A percentile compares a stretch with the other conserved stretches of the same genome.
phyloP scores from a whole-genome alignment of 1,140 invertebrate genomes.

The Goniozus legneri region DNA sequence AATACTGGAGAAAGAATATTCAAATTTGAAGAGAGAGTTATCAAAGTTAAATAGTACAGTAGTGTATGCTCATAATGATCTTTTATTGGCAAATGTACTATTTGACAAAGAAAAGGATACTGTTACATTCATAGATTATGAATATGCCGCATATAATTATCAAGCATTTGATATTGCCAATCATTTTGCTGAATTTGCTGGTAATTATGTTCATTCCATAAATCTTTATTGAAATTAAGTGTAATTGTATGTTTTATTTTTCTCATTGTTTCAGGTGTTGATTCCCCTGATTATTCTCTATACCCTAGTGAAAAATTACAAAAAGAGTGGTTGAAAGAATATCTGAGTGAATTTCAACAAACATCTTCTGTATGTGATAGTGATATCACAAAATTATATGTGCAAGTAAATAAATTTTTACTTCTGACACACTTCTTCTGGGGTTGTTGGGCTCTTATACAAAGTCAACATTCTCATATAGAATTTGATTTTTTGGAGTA shows the following conservation, averaged over 20 bases:
- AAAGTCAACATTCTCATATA: conserved; percentile 85
- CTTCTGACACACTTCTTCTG: conserved; percentile 85
- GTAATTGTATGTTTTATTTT: background rate
- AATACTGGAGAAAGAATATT: conserved; percentile 68
- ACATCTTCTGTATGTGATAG: conserved; percentile 51
- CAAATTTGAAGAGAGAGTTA: conserved; percentile 65
- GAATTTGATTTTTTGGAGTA: conserved; percentile 93
- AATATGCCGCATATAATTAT: conserved; percentile 93
- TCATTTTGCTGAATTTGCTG: conserved; percentile 97
- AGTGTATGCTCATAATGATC: conserved; percentile 97
- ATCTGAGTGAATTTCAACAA: conserved; percentile 65
- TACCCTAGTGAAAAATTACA: conserved; percentile 83
- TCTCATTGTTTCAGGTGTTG: conserved; percentile 61
- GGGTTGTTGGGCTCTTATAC: conserved; percentile 90
- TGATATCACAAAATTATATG: conserved; percentile 69
- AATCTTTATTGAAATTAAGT: background rate
- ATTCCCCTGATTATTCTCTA: conserved; percentile 68
- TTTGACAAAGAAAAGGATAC: conserved; percentile 68
- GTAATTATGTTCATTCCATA: conserved; percentile 53
- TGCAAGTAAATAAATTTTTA: conserved; percentile 77
- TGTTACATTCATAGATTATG: conserved; percentile 96
- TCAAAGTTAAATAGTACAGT: conserved; percentile 69
- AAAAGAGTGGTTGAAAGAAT: conserved; percentile 74
- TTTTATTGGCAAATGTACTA: conserved; percentile 91
- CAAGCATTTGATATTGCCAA: conserved; percentile 96